Evolutionary conservation across 2,797 vertebrate species (phyloP), one percentile per base, ranked within the genome.

Genomic region (Chromobotia macracanthus): DNA sequence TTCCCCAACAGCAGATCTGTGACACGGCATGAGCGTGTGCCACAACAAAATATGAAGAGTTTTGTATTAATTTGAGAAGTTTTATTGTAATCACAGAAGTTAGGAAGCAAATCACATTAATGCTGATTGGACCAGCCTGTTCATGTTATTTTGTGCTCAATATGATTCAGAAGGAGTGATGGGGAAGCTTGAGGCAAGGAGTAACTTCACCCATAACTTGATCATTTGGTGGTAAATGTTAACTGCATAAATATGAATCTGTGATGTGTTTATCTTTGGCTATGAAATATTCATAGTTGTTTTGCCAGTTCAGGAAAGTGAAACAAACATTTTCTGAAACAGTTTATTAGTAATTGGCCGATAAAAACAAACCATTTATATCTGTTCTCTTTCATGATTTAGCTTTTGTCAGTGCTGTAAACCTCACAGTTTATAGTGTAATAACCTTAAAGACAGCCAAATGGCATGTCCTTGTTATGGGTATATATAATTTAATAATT

Each of bases 201-300:
- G 4, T 4, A 28, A 2, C 0, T 3, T 48, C 44, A 48, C 44
- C 44, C 11, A 9, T 13, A 48, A 48, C 44, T 48, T 48, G 10
- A 11, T 48, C 10, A 12, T 48, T 48, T 48, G 44, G 44, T 48
- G 13, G 3, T 13, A 2, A 28, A 28, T 28, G 4, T 2, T 28
- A 28, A 28, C 28, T 28, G 69, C 88, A 90, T 93, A 88, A 92
- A 94, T 93, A 91, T 92, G 91, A 86, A 91, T 92, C 86, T 87
- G 87, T 89, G 84, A 89, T 88, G 91, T 92, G 89, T 92, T 92
- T 92, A 91, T 91, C 89, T 89, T 89, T 88, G 70, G 76, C 77
- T 83, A 75, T 93, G 81, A 93, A 93, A 93, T 93, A 92, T 93
- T 91, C 84, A 92, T 91, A 86, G 85, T 89, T 92, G 89, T 92